Conservation (phyloP, 2,113 vertebrate species). For the Pseudorectes ferrugineus region DNA sequence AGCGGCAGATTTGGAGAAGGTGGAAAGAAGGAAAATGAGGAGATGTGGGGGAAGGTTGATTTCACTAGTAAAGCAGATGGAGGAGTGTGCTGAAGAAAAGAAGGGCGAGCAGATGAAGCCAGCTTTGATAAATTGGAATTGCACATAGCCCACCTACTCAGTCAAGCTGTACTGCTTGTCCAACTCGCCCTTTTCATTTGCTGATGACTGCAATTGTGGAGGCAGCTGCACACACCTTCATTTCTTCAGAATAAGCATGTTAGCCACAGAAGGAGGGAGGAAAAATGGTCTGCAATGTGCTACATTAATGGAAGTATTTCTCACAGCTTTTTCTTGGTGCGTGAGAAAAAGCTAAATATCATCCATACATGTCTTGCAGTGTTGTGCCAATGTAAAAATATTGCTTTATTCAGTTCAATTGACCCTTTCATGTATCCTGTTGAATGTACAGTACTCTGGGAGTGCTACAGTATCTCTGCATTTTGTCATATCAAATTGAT, state of each 20-base stretch:
- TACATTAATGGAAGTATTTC: not conserved
- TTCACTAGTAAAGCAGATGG: not conserved
- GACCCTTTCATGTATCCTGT: not conserved
- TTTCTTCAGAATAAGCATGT: not conserved
- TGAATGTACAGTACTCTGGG: not conserved
- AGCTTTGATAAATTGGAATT: not conserved
- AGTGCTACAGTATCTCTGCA: not conserved
- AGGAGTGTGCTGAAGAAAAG: not conserved
- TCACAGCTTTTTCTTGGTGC: not conserved
- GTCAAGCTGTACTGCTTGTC: not conserved
- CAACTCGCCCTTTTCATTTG: not conserved
- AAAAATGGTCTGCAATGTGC: not conserved
- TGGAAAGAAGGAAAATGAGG: not conserved
- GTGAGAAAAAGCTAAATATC: not conserved
- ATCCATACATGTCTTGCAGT: not conserved
- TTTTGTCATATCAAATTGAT: not conserved
- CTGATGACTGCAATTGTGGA: not conserved
- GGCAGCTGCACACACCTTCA: not conserved
- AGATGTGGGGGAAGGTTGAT: not conserved
- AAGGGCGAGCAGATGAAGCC: not conserved
- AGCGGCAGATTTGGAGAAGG: not conserved
- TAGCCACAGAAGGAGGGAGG: not conserved
- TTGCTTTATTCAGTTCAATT: not conserved
- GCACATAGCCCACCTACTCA: not conserved
- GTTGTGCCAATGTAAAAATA: not conserved